Evolutionary conservation across 2,113 vertebrate species (phyloP).

Genomic region (Glaucomys volans): DNA sequence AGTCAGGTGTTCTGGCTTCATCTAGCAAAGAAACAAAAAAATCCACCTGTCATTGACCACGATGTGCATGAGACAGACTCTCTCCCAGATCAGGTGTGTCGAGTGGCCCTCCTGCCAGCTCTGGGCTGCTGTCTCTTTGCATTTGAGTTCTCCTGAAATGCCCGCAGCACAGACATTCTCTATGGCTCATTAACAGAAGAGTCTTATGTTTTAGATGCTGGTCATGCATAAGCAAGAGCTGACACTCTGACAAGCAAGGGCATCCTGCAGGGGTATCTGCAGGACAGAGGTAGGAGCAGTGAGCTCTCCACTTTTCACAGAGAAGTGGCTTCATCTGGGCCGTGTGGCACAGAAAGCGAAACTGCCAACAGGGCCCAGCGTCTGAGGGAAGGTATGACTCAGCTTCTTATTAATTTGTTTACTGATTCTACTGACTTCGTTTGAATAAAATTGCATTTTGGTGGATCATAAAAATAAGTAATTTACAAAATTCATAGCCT

Average conservation of each 20-base stretch:
- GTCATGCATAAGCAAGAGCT: neutral
- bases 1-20: neutral
- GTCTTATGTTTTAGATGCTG: neutral
- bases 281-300: neutral
- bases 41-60: neutral
- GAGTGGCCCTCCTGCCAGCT: accelerated
- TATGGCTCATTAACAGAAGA: neutral
- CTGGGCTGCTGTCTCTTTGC: too few species aligned
- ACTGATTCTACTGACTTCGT: neutral
- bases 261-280: accelerated
- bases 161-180: neutral
- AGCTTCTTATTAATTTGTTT: neutral
- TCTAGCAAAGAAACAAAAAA: neutral
- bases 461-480: neutral
- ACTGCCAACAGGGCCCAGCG: accelerated
- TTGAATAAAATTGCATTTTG: neutral
- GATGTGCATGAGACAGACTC: accelerated
- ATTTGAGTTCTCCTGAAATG: neutral
- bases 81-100: too few species aligned
- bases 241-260: neutral
- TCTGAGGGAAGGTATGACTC: neutral
- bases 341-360: neutral
- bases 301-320: neutral
- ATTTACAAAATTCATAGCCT: neutral
- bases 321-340: neutral